Evolutionary conservation across 2,797 vertebrate genomes (phyloP).

Genomic region (Ptychadena robeensis): DNA sequence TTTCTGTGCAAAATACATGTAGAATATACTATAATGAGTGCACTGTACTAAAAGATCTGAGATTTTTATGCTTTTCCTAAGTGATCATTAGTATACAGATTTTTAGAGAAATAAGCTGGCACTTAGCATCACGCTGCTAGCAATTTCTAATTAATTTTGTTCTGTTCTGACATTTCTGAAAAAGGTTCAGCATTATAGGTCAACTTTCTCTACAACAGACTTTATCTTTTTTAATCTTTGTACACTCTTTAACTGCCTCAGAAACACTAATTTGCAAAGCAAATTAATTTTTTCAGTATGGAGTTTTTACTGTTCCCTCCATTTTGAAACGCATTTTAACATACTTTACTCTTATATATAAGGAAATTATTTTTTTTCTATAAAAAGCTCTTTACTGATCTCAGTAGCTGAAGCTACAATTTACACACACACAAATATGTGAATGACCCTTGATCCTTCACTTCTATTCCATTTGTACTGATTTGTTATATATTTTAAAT

Average conservation of each 20-base stretch:
- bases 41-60: neutral
- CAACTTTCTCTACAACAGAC: neutral
- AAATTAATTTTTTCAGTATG: neutral
- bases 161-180: neutral
- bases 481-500: no score
- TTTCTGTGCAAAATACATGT: neutral
- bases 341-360: neutral
- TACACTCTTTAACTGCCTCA: neutral
- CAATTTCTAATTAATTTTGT: constrained; percentile 2
- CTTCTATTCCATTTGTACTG: no score
- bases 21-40: neutral
- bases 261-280: neutral
- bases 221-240: neutral
- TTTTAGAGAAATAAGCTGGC: neutral
- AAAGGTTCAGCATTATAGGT: neutral
- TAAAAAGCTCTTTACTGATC: no score
- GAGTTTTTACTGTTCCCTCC: neutral
- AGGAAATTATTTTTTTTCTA: no score
- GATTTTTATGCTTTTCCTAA: neutral
- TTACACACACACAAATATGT: no score
- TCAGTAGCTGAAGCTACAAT: no score
- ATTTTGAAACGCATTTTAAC: neutral
- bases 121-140: neutral
- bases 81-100: neutral
- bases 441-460: no score